Evolutionary conservation across 2,113 vertebrate genomes (phyloP).

Genomic region (Garra rufa): DNA sequence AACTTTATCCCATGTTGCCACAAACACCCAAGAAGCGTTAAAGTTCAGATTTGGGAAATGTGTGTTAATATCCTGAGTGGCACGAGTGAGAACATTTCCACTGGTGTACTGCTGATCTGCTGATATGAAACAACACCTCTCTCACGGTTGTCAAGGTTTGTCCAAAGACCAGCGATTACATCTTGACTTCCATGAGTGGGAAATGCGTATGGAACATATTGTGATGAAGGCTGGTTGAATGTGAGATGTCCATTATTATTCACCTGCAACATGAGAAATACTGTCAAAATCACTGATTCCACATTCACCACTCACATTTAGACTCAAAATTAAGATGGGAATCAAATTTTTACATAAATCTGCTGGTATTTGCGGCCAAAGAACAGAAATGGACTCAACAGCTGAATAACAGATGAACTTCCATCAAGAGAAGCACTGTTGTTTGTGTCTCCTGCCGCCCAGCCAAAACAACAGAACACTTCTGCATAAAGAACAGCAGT

Average conservation of each 20-base stretch:
- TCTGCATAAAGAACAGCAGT: not conserved
- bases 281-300: not conserved
- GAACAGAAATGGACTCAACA: constrained; percentile 28
- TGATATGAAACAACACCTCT: constrained; percentile 54
- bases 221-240: not conserved
- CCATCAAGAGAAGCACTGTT: not conserved
- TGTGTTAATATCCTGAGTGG: constrained; percentile 46
- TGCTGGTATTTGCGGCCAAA: constrained; percentile 17
- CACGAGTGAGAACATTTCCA: accelerated
- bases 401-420: not conserved
- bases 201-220: not conserved
- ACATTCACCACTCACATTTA: not conserved
- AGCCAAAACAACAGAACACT: constrained; percentile 29
- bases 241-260: constrained; percentile 47
- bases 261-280: constrained; percentile 24
- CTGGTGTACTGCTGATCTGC: constrained; percentile 40
- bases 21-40: not conserved
- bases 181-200: not conserved
- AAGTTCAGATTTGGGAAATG: constrained; percentile 44
- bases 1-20: not conserved
- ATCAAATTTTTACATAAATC: constrained; percentile 38
- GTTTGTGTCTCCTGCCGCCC: not conserved
- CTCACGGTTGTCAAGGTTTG: constrained; percentile 29
- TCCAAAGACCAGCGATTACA: constrained; percentile 61
- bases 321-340: not conserved